A percentile compares a stretch with the other conserved stretches of the same genome.
These are phyloP conservation scores for Trissolcus japonicus DNA, from an alignment of 2,888 invertebrate species.

Conservation along the genomic window DNA sequence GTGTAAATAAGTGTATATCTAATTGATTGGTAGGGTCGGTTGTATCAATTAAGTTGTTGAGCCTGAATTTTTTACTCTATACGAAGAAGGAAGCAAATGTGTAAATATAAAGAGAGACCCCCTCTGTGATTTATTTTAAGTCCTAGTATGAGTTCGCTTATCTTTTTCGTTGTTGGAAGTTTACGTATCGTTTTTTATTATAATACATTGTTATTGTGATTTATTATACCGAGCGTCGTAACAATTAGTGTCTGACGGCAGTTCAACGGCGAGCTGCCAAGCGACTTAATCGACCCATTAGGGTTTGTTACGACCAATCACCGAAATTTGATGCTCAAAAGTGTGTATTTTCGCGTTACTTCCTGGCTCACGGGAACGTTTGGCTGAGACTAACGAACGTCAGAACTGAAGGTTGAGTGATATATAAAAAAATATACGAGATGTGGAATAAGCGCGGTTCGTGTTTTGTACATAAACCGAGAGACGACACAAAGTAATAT, in stretches of 20 bases:
- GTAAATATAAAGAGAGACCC: slow-evolving; percentile 30
- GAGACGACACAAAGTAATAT: slow-evolving; percentile 31
- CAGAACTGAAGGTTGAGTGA: slow-evolving; percentile 20
- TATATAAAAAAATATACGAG: slow-evolving; percentile 12
- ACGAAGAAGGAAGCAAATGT: slow-evolving; percentile 4
- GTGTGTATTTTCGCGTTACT: slow-evolving; percentile 38
- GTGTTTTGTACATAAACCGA: slow-evolving; percentile 49
- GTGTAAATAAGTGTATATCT: slow-evolving; percentile 40
- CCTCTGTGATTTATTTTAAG: slow-evolving; percentile 51
- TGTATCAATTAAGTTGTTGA: slow-evolving; percentile 42
- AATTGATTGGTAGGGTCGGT: slow-evolving; percentile 10
- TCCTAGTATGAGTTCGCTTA: slow-evolving; percentile 10
- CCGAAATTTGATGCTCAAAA: slow-evolving; percentile 50
- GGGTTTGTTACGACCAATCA: slow-evolving; percentile 29
- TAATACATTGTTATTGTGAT: slow-evolving; percentile 12
- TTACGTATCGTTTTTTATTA: slow-evolving; percentile 20
- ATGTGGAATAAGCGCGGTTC: slow-evolving; percentile 22
- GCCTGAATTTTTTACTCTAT: slow-evolving; percentile 41
- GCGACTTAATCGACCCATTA: slow-evolving; percentile 3
- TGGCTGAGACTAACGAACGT: slow-evolving; percentile 17
- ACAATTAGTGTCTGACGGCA: slow-evolving; percentile 2
- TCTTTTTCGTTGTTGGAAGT: slow-evolving; percentile 11
- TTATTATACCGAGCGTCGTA: slow-evolving; percentile 13
- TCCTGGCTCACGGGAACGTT: slow-evolving; percentile 26
- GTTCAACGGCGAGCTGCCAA: not conserved